Evolutionary conservation across 2,797 vertebrate species (phyloP).

Genomic region (Glyptemys insculpta): DNA sequence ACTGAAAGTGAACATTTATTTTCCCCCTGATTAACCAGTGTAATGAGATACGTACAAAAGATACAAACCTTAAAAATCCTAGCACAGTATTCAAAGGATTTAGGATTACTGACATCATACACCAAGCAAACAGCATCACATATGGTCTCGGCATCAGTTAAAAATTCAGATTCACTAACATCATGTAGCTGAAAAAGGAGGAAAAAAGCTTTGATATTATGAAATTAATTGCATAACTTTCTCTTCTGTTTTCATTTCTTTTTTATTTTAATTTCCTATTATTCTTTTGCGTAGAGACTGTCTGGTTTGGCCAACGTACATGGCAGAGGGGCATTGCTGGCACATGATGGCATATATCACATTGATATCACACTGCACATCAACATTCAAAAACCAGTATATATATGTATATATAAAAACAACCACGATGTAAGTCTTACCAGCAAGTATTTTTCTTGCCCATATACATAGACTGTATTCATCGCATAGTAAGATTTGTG

Average conservation of each 20-base stretch:
- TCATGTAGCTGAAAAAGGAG: constrained; percentile 89
- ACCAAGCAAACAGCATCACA: constrained; percentile 97
- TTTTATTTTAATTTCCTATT: neutral
- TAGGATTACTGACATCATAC: constrained; percentile 93
- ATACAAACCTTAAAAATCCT: constrained; percentile 95
- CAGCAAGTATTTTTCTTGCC: constrained; percentile 98
- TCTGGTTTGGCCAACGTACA: too few relatives aligned
- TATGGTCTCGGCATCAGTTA: constrained; percentile 89
- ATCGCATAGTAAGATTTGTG: constrained; percentile 97
- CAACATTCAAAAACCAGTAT: too few relatives aligned
- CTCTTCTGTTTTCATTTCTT: neutral
- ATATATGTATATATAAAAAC: neutral
- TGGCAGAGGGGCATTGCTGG: too few relatives aligned
- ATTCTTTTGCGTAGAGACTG: too few relatives aligned
- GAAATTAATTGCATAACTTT: neutral
- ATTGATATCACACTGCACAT: too few relatives aligned
- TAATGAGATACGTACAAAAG: neutral
- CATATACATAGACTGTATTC: constrained; percentile 96
- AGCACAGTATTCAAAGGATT: constrained; percentile 96
- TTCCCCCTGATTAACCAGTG: neutral
- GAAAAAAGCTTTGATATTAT: constrained; percentile 21
- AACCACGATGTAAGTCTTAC: constrained; percentile 81
- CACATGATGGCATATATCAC: too few relatives aligned
- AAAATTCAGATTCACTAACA: constrained; percentile 91
- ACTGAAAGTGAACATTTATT: neutral